A percentile compares a stretch with the other conserved stretches of the same genome.
Conservation (phyloP, 2,888 invertebrate genomes). For the Adineta ricciae region DNA sequence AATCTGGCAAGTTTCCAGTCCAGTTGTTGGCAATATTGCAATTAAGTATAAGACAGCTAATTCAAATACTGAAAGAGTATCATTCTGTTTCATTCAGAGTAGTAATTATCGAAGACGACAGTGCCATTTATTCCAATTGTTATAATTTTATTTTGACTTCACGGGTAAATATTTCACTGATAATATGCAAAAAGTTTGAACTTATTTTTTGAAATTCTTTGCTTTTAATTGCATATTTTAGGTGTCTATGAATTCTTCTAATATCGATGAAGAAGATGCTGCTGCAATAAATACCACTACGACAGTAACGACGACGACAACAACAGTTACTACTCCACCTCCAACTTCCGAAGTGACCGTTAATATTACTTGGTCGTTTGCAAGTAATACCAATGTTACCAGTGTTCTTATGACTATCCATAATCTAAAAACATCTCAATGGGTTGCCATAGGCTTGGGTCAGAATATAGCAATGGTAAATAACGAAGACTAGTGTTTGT, state of each 20-base stretch:
- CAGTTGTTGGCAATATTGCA: background rate
- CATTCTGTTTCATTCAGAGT: background rate
- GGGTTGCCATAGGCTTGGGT: background rate
- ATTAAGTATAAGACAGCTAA: background rate
- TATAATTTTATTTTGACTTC: background rate
- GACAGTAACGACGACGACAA: background rate
- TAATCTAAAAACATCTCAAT: background rate
- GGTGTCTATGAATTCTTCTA: background rate
- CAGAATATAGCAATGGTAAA: background rate
- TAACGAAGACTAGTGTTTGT: background rate
- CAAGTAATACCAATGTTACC: background rate
- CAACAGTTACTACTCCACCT: background rate
- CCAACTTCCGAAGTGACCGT: background rate
- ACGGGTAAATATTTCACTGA: background rate
- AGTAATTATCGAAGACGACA: background rate
- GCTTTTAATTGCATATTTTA: no score
- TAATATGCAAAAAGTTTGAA: background rate
- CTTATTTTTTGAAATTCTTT: no score
- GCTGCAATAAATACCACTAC: background rate
- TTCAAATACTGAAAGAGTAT: background rate
- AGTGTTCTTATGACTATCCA: background rate
- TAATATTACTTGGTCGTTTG: background rate
- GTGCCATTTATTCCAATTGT: background rate
- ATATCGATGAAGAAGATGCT: background rate
- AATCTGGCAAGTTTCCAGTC: background rate